A percentile compares a stretch with the other conserved stretches of the same genome.
These are phyloP conservation scores for Platanista minor DNA, from an alignment of 2,113 vertebrate genomes.

Conservation along the genomic window DNA sequence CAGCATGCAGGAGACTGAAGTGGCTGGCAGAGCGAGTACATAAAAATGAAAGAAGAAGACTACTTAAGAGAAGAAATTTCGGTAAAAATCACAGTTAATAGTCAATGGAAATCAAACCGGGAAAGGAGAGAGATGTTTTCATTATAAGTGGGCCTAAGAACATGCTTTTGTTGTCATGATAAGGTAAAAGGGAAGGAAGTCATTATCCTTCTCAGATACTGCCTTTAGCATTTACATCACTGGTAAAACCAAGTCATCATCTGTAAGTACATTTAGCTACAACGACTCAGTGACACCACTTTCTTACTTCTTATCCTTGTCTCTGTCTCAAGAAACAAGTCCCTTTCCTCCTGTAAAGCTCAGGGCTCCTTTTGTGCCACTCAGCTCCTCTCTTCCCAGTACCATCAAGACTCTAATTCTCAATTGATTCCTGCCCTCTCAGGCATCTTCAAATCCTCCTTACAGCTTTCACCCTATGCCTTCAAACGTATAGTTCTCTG, in stretches of 20 bases:
- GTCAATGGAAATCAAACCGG: not conserved
- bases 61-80: not conserved
- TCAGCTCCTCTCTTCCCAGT: not conserved
- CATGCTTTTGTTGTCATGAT: not conserved
- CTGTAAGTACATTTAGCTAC: not conserved
- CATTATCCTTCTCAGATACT: not conserved
- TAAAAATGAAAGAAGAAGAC: not conserved
- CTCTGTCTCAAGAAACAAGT: not conserved
- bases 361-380: no score
- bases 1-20: accelerated
- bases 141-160: not conserved
- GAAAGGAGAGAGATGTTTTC: not conserved
- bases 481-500: not conserved
- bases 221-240: not conserved
- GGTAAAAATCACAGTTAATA: not conserved
- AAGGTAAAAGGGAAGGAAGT: not conserved
- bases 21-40: not conserved
- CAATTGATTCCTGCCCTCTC: not conserved
- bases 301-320: not conserved
- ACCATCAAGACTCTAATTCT: not conserved
- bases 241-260: not conserved
- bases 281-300: not conserved
- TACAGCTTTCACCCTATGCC: not conserved
- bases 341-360: not conserved
- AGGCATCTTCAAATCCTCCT: not conserved